A percentile compares a stretch with the other conserved stretches of the same genome.
phyloP scores from a whole-genome alignment of 2,113 vertebrate genomes.

The Esox niger region DNA sequence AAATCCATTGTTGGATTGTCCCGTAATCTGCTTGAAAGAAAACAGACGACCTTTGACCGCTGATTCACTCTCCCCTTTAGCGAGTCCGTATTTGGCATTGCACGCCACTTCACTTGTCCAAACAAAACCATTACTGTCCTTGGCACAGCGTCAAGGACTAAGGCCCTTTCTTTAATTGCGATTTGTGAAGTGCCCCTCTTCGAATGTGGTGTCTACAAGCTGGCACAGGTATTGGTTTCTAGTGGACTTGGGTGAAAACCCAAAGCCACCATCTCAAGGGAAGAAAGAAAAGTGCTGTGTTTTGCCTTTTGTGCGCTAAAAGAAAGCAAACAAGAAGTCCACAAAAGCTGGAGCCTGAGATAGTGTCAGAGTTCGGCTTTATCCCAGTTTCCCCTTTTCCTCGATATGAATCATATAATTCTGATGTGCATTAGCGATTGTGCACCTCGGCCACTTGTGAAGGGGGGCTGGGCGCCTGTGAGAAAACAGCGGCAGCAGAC shows the following conservation, averaged over 20 bases:
- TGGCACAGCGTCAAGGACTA: slow-evolving; percentile 52
- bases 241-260: background rate
- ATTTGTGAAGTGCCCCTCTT: slow-evolving; percentile 33
- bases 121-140: slow-evolving; percentile 34
- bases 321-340: slow-evolving; percentile 51
- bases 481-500: slow-evolving; percentile 47
- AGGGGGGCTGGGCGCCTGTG: slow-evolving; percentile 41
- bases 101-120: slow-evolving; percentile 16
- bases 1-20: slow-evolving; percentile 13
- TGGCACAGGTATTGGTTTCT: background rate
- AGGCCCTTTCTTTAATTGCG: slow-evolving; percentile 21
- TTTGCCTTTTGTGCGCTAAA: slow-evolving; percentile 67
- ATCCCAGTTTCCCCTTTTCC: slow-evolving; percentile 32
- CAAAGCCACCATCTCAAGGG: slow-evolving; percentile 54
- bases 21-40: slow-evolving; percentile 2
- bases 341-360: slow-evolving; percentile 68
- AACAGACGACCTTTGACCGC: background rate
- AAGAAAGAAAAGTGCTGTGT: slow-evolving; percentile 47
- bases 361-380: slow-evolving; percentile 56
- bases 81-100: background rate
- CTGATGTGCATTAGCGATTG: slow-evolving; percentile 48
- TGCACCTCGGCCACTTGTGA: slow-evolving; percentile 46
- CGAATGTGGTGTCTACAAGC: slow-evolving; percentile 21
- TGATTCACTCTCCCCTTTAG: slow-evolving; percentile 7
- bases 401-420: slow-evolving; percentile 57